Evolutionary conservation across 2,797 vertebrate species (phyloP).

Genomic region (Ctenopoma multispine): DNA sequence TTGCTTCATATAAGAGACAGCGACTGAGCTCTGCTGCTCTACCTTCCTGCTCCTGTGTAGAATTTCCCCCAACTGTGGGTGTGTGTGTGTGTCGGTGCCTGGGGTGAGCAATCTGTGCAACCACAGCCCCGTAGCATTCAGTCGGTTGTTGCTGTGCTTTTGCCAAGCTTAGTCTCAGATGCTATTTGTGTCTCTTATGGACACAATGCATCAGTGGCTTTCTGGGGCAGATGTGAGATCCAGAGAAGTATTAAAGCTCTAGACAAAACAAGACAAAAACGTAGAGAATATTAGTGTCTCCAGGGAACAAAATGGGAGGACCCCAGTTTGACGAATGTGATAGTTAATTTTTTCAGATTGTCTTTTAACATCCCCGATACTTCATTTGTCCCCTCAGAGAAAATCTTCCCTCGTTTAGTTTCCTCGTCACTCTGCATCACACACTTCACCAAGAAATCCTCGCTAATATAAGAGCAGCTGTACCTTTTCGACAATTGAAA

Average conservation of each 20-base stretch:
- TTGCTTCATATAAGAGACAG: slow-evolving; percentile 11
- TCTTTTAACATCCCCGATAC: too few relatives aligned
- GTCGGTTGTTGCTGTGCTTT: slow-evolving; percentile 8
- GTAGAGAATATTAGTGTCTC: not conserved
- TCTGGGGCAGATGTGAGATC: slow-evolving; percentile 18
- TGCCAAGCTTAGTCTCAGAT: not conserved
- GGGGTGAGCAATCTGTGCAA: slow-evolving; percentile 19
- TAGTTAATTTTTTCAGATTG: too few relatives aligned
- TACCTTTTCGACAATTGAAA: not conserved
- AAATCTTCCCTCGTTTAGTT: too few relatives aligned
- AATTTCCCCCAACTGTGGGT: not conserved
- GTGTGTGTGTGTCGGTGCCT: not conserved
- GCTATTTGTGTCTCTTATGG: slow-evolving; percentile 16
- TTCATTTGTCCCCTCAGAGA: not conserved
- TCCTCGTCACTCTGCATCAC: not conserved
- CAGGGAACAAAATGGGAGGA: not conserved
- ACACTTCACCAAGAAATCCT: not conserved
- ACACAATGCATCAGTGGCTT: slow-evolving; percentile 32
- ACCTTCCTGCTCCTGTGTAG: not conserved
- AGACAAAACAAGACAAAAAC: slow-evolving; percentile 2
- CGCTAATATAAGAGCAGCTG: not conserved
- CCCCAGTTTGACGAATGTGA: not conserved
- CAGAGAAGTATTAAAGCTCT: not conserved
- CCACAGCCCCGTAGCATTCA: not conserved
- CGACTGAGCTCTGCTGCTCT: slow-evolving; percentile 31